A percentile compares a stretch with the other conserved stretches of the same genome.
phyloP scores from a whole-genome alignment of 2,113 vertebrate genomes.

The Shinisaurus crocodilurus region DNA sequence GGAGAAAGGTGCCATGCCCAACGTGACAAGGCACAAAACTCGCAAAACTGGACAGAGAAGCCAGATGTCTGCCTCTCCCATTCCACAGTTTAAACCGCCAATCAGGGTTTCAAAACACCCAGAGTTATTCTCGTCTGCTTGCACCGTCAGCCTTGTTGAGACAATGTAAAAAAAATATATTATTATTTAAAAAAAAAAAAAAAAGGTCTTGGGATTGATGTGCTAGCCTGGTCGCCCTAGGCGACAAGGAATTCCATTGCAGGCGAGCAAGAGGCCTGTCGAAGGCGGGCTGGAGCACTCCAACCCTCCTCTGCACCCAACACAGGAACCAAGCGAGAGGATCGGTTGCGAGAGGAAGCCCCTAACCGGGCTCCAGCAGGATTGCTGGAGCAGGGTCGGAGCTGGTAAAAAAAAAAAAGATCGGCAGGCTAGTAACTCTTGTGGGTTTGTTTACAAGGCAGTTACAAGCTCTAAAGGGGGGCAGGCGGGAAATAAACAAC shows the following conservation, averaged over 20 bases:
- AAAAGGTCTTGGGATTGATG: too few relatives aligned
- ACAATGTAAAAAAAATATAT: neutral
- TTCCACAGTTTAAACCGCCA: neutral
- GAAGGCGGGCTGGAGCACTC: neutral
- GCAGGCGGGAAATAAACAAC: neutral
- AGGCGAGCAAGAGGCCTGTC: too few relatives aligned
- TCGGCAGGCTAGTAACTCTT: neutral
- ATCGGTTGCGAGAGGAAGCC: too few relatives aligned
- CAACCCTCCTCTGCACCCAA: neutral
- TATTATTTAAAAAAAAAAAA: too few relatives aligned
- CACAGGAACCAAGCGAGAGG: too few relatives aligned
- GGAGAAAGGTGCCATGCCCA: slow-evolving; percentile 9
- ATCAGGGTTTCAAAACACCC: neutral
- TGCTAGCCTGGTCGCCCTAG: too few relatives aligned
- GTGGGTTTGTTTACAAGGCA: neutral
- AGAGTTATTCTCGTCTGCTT: neutral
- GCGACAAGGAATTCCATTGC: too few relatives aligned
- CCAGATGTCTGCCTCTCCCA: slow-evolving; percentile 33
- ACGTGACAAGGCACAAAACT: slow-evolving; percentile 56
- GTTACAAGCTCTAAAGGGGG: neutral
- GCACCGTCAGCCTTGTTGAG: neutral
- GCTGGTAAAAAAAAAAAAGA: neutral
- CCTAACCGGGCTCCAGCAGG: too few relatives aligned
- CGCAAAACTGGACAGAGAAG: slow-evolving; percentile 36
- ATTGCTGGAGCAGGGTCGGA: too few relatives aligned